Conservation (phyloP, 2,797 vertebrate species). For the Eulemur albifrons region DNA sequence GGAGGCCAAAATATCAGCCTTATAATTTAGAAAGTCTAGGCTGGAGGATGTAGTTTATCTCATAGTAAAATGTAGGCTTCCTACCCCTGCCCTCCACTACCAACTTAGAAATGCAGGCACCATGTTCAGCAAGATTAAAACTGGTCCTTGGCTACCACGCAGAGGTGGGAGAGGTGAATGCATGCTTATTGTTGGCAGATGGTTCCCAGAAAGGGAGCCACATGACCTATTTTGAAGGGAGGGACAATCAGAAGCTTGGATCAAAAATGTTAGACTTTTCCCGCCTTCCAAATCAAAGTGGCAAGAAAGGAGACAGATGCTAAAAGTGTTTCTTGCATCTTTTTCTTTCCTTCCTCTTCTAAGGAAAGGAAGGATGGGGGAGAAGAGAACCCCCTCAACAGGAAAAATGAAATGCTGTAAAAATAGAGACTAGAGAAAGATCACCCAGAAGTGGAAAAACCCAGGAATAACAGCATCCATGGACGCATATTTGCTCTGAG, state of each 20-base stretch:
- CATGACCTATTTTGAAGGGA: neutral
- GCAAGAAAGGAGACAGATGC: neutral
- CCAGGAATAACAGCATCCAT: neutral
- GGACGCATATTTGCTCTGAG: neutral
- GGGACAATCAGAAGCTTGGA: neutral
- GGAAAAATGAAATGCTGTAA: neutral
- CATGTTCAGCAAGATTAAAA: neutral
- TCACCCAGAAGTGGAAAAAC: neutral
- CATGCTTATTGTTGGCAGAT: neutral
- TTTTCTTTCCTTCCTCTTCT: neutral
- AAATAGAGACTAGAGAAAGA: neutral
- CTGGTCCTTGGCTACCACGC: rapidly evolving
- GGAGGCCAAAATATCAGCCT: neutral
- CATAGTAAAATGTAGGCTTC: neutral
- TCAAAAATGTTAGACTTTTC: neutral
- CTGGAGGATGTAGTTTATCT: neutral
- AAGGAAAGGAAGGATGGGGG: neutral
- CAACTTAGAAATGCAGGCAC: neutral
- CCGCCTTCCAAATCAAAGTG: neutral
- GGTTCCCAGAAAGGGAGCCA: neutral
- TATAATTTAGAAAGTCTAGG: neutral
- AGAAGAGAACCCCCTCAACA: neutral
- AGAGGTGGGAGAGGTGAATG: rapidly evolving
- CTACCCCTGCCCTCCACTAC: too few species aligned
- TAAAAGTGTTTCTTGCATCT: neutral